Evolutionary conservation across 2,888 invertebrate genomes (phyloP).

Genomic region (Tolmerus cingulatus): DNA sequence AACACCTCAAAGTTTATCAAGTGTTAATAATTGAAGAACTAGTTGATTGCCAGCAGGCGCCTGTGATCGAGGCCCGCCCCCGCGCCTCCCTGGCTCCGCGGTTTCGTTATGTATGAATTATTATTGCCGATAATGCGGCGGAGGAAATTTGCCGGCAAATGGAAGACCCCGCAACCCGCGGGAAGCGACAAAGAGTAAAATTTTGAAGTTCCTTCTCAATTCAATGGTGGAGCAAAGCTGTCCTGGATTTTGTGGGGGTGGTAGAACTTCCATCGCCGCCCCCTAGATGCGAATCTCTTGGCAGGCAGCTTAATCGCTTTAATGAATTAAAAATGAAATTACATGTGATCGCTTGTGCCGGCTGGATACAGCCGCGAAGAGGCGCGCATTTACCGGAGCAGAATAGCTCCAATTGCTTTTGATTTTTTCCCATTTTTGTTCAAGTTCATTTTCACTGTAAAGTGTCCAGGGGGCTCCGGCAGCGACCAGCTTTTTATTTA

Average conservation of each 20-base stretch:
- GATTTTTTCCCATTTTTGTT: background rate
- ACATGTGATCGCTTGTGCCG: conserved; percentile 5
- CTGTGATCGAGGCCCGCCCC: background rate
- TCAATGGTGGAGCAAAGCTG: background rate
- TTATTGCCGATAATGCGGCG: conserved; percentile 49
- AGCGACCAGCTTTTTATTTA: background rate
- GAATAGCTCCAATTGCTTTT: conserved; percentile 1
- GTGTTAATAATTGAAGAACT: conserved; percentile 50
- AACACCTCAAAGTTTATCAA: conserved; percentile 51
- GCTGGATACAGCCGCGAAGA: background rate
- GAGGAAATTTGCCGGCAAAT: background rate
- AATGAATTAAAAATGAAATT: conserved; percentile 31
- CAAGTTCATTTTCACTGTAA: background rate
- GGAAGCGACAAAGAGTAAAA: background rate
- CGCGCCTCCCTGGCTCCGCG: background rate
- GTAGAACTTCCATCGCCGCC: background rate
- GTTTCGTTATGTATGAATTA: conserved; percentile 45
- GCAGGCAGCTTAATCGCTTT: background rate
- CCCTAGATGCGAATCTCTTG: background rate
- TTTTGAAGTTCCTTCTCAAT: conserved; percentile 11
- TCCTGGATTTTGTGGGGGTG: background rate
- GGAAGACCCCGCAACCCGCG: background rate
- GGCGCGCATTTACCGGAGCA: background rate
- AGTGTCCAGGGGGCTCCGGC: background rate
- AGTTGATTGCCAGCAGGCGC: conserved; percentile 47